Evolutionary conservation across 2,797 vertebrate genomes (phyloP).

Genomic region (Malurus splendens): DNA sequence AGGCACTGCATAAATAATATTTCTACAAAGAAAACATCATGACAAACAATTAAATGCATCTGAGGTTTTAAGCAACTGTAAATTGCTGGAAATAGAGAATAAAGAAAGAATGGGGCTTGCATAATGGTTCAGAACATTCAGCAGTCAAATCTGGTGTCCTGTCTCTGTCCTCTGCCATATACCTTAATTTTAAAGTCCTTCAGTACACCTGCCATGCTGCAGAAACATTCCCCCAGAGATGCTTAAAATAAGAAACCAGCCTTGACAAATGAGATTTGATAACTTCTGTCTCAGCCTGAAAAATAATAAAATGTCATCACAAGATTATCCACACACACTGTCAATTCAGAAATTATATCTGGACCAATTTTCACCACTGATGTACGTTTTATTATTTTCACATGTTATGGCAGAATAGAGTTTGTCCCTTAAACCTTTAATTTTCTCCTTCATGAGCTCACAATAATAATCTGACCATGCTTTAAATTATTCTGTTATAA

Average conservation of each 20-base stretch:
- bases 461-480: not conserved
- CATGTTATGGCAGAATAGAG: not conserved
- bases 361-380: not conserved
- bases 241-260: not conserved
- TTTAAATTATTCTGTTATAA: conserved; percentile 39
- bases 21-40: not conserved
- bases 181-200: not conserved
- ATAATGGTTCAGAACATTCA: not conserved
- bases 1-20: not conserved
- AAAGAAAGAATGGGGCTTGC: not conserved
- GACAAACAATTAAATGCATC: not conserved
- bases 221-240: not conserved
- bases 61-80: not conserved
- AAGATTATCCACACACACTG: not conserved
- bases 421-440: conserved; percentile 39
- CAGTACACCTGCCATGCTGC: not conserved
- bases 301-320: not conserved
- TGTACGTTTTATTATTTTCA: not conserved
- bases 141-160: not conserved
- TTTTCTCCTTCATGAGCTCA: conserved; percentile 33
- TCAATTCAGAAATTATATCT: not conserved
- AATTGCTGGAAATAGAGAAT: not conserved
- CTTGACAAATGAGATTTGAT: conserved; percentile 16
- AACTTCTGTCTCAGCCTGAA: not conserved
- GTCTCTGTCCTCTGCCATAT: not conserved